A percentile compares a stretch with the other conserved stretches of the same genome.
These are phyloP conservation scores for Ammospiza nelsoni DNA, from an alignment of 2,113 vertebrate species.

Conservation along the genomic window DNA sequence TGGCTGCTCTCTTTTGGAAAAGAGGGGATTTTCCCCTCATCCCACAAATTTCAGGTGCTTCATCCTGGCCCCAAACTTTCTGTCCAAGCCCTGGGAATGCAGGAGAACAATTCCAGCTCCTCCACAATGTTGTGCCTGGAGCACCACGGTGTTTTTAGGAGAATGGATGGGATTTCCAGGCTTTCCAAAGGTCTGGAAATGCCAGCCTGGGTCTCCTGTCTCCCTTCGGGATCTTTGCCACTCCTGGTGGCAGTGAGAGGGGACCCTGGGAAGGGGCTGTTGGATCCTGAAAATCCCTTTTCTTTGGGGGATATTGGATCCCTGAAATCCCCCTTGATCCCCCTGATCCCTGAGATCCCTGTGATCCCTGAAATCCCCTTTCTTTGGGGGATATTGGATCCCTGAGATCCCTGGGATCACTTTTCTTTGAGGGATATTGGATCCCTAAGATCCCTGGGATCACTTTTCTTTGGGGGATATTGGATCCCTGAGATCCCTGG, in stretches of 20 bases:
- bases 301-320: background rate
- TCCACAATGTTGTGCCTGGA: fast-evolving
- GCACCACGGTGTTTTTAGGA: fast-evolving
- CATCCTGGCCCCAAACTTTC: fast-evolving
- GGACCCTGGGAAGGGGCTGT: background rate
- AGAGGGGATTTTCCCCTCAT: fast-evolving
- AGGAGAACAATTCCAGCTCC: background rate
- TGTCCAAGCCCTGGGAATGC: background rate
- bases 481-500: too few species aligned
- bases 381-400: too few species aligned
- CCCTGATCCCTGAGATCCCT: too few species aligned
- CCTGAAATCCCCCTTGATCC: too few species aligned
- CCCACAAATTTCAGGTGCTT: background rate
- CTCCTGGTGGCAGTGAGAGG: fast-evolving
- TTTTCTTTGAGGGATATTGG: background rate
- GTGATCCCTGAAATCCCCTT: background rate
- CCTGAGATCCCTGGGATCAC: too few species aligned
- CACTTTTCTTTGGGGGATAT: too few species aligned
- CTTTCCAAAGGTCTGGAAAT: fast-evolving
- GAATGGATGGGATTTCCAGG: fast-evolving
- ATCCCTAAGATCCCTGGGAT: too few species aligned
- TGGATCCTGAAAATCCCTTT: background rate
- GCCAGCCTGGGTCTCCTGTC: background rate
- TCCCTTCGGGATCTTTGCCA: background rate
- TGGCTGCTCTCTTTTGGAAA: fast-evolving